A percentile compares a stretch with the other conserved stretches of the same genome.
Evolutionary conservation across 2,113 vertebrate species (phyloP).

Genomic region (Lucifuga dentata): DNA sequence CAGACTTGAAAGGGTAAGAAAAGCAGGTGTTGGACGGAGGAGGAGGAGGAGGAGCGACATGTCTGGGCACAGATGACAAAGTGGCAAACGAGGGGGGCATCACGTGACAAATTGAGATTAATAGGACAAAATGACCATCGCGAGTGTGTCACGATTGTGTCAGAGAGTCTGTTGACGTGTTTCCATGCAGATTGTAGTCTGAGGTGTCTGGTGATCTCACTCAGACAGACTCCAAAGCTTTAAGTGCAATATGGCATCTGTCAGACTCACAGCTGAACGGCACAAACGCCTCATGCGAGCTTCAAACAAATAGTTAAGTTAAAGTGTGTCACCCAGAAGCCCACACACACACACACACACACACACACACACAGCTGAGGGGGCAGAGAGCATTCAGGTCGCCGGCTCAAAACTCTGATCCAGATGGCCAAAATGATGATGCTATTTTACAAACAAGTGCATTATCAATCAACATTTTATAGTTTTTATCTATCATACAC

Average conservation of each 20-base stretch:
- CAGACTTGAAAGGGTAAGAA: constrained; percentile 21
- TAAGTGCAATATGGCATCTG: constrained; percentile 71
- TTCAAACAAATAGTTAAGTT: constrained; percentile 25
- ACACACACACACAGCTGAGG: background rate
- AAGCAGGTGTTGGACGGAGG: constrained; percentile 2
- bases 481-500: too few species aligned
- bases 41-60: background rate
- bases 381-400: constrained; percentile 11
- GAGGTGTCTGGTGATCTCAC: constrained; percentile 42
- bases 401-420: constrained; percentile 58
- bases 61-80: constrained; percentile 11
- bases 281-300: constrained; percentile 37
- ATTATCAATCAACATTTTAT: too few species aligned
- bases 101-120: constrained; percentile 39
- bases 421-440: constrained; percentile 56
- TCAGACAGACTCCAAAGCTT: constrained; percentile 63
- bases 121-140: constrained; percentile 20
- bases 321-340: constrained; percentile 41
- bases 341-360: too few species aligned
- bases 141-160: constrained; percentile 30
- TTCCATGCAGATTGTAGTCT: constrained; percentile 45
- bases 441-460: constrained; percentile 28
- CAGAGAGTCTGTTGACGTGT: background rate
- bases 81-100: constrained; percentile 5
- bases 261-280: constrained; percentile 56